Conservation (phyloP, 2,113 vertebrate genomes). For the Thryonomys swinderianus region DNA sequence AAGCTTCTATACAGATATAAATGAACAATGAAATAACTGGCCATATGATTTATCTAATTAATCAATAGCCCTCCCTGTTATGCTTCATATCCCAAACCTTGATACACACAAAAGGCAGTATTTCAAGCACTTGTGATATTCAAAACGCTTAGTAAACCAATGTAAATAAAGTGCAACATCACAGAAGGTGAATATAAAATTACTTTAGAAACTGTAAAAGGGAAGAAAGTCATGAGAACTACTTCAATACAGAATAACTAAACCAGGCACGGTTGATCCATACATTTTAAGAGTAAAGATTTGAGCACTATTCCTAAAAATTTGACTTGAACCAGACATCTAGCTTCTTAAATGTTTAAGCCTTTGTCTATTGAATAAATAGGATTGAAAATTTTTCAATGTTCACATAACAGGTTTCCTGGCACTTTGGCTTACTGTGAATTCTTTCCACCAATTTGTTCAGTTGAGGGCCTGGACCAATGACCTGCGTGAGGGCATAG, state of each 20-base stretch:
- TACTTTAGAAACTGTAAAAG: not conserved
- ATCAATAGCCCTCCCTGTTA: not conserved
- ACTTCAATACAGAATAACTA: not conserved
- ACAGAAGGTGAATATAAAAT: conserved; percentile 1
- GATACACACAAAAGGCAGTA: not conserved
- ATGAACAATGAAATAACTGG: not conserved
- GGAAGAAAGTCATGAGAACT: conserved; percentile 17
- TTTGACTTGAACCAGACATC: not conserved
- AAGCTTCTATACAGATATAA: not conserved
- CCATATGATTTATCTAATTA: not conserved
- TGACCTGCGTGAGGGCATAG: no score
- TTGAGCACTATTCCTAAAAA: not conserved
- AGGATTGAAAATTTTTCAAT: not conserved
- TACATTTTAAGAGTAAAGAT: not conserved
- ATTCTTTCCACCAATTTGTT: not conserved
- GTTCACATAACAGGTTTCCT: not conserved
- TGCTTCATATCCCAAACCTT: not conserved
- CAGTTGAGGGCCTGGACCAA: no score
- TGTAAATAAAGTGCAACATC: not conserved
- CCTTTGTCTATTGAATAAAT: not conserved
- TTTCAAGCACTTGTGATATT: not conserved
- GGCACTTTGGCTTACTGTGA: not conserved
- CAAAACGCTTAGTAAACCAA: not conserved
- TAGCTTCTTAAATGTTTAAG: not conserved
- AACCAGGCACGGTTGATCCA: not conserved